Conservation (phyloP, 2,113 vertebrate genomes). For the Phylloscopus trochiloides region DNA sequence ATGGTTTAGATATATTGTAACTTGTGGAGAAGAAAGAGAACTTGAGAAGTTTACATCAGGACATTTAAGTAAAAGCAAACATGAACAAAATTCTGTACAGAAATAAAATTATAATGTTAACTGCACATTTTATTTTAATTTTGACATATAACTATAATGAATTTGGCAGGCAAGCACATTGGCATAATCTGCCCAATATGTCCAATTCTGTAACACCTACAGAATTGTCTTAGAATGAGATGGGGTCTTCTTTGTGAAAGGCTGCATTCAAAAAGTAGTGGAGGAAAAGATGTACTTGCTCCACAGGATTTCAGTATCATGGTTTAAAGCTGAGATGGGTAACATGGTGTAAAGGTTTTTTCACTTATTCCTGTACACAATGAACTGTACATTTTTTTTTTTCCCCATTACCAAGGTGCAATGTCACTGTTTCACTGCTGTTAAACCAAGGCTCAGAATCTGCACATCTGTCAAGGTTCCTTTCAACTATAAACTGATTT, state of each 20-base stretch:
- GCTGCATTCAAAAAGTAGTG: neutral
- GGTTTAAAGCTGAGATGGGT: neutral
- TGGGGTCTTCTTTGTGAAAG: neutral
- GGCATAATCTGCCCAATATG: neutral
- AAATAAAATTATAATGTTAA: neutral
- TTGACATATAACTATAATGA: neutral
- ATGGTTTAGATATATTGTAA: neutral
- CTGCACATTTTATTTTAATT: neutral
- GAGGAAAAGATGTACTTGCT: neutral
- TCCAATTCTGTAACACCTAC: neutral
- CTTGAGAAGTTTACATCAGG: neutral
- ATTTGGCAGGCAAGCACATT: neutral
- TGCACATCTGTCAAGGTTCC: neutral
- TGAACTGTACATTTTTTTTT: neutral
- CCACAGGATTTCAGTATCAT: neutral
- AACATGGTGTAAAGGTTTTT: neutral
- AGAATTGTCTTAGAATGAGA: neutral
- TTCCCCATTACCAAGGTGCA: neutral
- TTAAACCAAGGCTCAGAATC: neutral
- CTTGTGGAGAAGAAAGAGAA: neutral
- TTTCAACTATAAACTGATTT: neutral
- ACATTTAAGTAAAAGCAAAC: neutral
- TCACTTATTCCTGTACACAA: neutral
- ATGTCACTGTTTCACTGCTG: neutral
- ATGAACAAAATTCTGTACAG: neutral